Conservation (phyloP, 2,888 invertebrate species). For the Scelioninae gen. 2 region DNA sequence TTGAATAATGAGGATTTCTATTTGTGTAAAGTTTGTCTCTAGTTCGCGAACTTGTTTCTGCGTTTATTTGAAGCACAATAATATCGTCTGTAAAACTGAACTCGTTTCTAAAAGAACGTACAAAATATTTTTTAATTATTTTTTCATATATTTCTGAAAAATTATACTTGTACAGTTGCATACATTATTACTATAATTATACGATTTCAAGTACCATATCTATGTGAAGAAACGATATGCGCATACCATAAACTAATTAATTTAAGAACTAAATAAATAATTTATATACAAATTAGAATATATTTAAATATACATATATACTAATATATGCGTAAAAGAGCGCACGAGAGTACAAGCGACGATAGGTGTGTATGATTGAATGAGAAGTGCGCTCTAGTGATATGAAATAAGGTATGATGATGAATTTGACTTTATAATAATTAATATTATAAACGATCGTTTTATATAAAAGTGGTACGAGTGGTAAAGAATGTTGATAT, state of each 20-base stretch:
- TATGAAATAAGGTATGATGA: constrained; percentile 58
- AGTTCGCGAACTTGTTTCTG: too few species aligned
- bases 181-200: constrained; percentile 49
- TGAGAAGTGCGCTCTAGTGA: constrained; percentile 59
- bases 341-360: constrained; percentile 55
- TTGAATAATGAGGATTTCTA: too few species aligned
- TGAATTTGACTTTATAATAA: constrained; percentile 62
- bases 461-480: constrained; percentile 66
- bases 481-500: constrained; percentile 63
- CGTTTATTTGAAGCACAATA: constrained; percentile 31
- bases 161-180: constrained; percentile 53
- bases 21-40: too few species aligned
- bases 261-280: constrained; percentile 53
- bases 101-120: constrained; percentile 53
- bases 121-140: constrained; percentile 56
- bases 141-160: constrained; percentile 53
- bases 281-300: constrained; percentile 58
- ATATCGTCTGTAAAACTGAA: constrained; percentile 19
- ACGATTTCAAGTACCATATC: constrained; percentile 48
- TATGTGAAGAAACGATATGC: constrained; percentile 44
- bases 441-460: constrained; percentile 64
- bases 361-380: constrained; percentile 46
- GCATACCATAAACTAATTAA: constrained; percentile 45
- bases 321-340: constrained; percentile 50
- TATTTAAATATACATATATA: constrained; percentile 52